Evolutionary conservation across 2,797 vertebrate genomes (phyloP).

Genomic region (Parauchenoglanis ngamensis): DNA sequence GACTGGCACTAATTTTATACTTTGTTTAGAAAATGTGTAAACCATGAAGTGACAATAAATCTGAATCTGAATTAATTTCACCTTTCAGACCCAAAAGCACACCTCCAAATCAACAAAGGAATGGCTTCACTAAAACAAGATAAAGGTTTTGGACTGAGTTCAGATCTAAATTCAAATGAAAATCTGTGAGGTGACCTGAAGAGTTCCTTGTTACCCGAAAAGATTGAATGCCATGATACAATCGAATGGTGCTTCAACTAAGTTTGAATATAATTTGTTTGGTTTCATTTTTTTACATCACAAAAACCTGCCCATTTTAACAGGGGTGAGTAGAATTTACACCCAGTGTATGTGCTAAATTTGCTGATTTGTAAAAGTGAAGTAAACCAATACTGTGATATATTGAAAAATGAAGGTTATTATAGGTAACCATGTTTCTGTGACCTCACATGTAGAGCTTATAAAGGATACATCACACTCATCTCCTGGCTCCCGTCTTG

Average conservation of each 20-base stretch:
- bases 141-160: background rate
- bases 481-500: background rate
- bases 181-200: background rate
- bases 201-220: too few relatives aligned
- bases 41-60: too few relatives aligned
- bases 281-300: background rate
- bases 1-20: too few relatives aligned
- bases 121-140: background rate
- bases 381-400: background rate
- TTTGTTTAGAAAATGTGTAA: too few relatives aligned
- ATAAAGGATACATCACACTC: background rate
- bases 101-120: background rate
- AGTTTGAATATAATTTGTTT: background rate
- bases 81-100: background rate
- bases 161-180: background rate
- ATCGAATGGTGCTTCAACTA: background rate
- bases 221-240: background rate
- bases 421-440: background rate
- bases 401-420: background rate
- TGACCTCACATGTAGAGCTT: background rate
- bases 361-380: background rate
- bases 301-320: background rate
- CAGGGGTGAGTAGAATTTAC: background rate
- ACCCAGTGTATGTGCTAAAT: background rate
- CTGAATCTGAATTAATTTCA: background rate